Percentiles rank a stretch among this genome's conserved stretches.
phyloP scores from a whole-genome alignment of 2,113 vertebrate species.

The Anoplopoma fimbria region DNA sequence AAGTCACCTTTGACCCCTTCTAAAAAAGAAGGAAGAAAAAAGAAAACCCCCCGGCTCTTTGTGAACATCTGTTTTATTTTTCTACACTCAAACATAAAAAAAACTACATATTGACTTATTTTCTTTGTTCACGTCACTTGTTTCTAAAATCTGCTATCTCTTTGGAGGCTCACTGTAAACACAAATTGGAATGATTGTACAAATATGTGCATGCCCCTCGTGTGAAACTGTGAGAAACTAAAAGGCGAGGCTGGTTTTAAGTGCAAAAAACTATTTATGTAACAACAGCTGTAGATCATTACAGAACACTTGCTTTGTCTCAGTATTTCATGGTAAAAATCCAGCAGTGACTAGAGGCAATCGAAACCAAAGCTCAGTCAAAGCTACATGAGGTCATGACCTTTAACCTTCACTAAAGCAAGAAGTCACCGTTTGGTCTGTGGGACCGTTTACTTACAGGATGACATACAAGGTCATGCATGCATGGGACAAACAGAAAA shows the following conservation, averaged over 20 bases:
- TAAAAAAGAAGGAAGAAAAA: slow-evolving; percentile 43
- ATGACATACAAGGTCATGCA: neutral
- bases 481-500: neutral
- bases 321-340: neutral
- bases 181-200: neutral
- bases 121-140: no score
- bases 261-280: neutral
- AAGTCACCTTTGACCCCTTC: slow-evolving; percentile 53
- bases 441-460: neutral
- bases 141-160: neutral
- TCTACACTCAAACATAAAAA: neutral
- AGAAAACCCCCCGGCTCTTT: neutral
- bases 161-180: slow-evolving; percentile 1
- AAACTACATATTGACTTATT: neutral
- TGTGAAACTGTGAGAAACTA: neutral
- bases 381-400: neutral
- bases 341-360: neutral
- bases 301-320: neutral
- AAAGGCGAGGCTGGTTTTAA: neutral
- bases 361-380: neutral
- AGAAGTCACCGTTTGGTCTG: neutral
- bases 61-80: slow-evolving; percentile 43
- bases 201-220: slow-evolving; percentile 7
- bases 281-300: neutral
- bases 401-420: neutral